Evolutionary conservation across 2,797 vertebrate species (phyloP), one percentile per base, ranked within the genome.

Genomic region (Micrastur ruficollis): DNA sequence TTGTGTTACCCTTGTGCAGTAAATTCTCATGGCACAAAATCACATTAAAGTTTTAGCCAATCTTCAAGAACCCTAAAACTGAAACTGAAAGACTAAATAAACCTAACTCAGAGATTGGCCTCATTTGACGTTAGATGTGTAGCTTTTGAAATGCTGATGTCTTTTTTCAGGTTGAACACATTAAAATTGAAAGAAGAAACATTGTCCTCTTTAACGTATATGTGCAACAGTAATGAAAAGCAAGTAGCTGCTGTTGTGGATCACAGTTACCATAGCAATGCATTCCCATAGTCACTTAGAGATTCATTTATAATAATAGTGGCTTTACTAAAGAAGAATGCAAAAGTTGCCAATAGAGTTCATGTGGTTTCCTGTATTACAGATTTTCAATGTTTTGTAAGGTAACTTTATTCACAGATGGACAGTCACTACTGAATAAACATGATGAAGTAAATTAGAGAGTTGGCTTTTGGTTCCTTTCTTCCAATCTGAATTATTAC

Each of bases 181-280:
- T 87, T 86, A 76, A 95, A 95, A 91, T 14, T 58, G 36, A 67
- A 83, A 76, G 67, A 90, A 75, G 52, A 78, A 25, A 32, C 56
- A 71, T 26, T 94, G 81, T 78, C 20, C 78, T 78, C 81, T 95
- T 92, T 94, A 96, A 95, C 5, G 9, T 85, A 83, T 66, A 84
- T 55, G 66, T 63, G 86, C 70, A 92, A 83, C 14, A 88, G 83
- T 74, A 87, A 55, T 50, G 67, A 89, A 92, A 84, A 95, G 70
- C 47, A 78, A 86, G 76, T 86, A 92, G 95, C 90, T 96, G 90
- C 89, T 96, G 74, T 91, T 94, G 73, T 94, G 93, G 76, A 61
- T 95, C 73, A 70, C 5, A 75, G 97, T 97, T 97, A 91, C 97
- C 96, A 97, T 97, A 96, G 96, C 91, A 97, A 97, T 97, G 62